Base-by-base conservation (phyloP, 1,140 invertebrate genomes). In the Holcopasites calliopsidis region DNA sequence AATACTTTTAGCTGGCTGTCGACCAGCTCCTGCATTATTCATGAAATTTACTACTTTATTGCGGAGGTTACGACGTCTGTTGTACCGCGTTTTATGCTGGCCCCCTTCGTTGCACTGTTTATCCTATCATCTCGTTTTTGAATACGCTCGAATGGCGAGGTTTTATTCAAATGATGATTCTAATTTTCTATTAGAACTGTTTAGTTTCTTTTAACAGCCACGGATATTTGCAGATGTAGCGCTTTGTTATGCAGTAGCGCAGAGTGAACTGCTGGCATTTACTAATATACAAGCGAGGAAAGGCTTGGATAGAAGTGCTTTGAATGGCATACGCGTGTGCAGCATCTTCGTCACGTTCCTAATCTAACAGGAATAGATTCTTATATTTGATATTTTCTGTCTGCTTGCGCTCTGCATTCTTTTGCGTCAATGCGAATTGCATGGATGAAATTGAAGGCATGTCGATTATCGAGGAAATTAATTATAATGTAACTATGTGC, bases 211-310 rank as follows among this genome's bases (percentile, higher is more conserved):
- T 13, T 44, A 44, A 10, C 18, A 10, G 42, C 11, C 42, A 13
- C 11, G 18, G 18, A 44, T 13, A 6, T 40, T 13, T 40, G 8
- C 8, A n/a, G n/a, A n/a, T n/a, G n/a, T n/a, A n/a, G n/a, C n/a
- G n/a, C n/a, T n/a, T n/a, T n/a, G n/a, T n/a, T n/a, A n/a, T n/a
- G n/a, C n/a, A n/a, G n/a, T n/a, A n/a, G n/a, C n/a, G n/a, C 42
- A 52, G 31, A 31, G 21, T 21, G 54, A 40, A 58, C 77, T 26
- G 21, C 11, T 75, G 77, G 75, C 79, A 79, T 80, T 80, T 80
- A 57, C 28, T 61, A 44, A 44, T 44, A 18, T n/a, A 42, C 10
- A 11, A 38, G 10, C 4, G 49, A 11, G 11, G 28, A 79, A 79
- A 79, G 62, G 68, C 66, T 55, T 72, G 13, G 28, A 28, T 7